phyloP scores from a whole-genome alignment of 2,113 vertebrate genomes.

The Corythoichthys haematopterus region DNA sequence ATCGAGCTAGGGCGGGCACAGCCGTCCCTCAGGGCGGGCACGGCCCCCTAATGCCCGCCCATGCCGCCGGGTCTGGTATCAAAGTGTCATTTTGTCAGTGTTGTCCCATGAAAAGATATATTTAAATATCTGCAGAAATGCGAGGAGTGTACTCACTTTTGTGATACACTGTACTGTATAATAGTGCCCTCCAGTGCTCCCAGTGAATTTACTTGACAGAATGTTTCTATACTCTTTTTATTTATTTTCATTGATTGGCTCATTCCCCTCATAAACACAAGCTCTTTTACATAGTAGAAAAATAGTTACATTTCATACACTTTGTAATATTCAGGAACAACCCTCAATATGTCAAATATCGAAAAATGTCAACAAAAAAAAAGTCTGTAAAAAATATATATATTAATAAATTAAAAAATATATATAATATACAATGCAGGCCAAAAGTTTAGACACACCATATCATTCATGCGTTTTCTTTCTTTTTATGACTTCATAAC shows the following conservation, averaged over 20 bases:
- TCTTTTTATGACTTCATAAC: neutral
- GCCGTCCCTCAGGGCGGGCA: too few relatives aligned
- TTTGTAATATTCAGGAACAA: slow-evolving; percentile 26
- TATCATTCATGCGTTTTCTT: too few relatives aligned
- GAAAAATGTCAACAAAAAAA: slow-evolving; percentile 11
- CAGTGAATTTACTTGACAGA: neutral
- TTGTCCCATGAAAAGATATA: too few relatives aligned
- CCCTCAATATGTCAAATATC: slow-evolving; percentile 8
- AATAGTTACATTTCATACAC: slow-evolving; percentile 13
- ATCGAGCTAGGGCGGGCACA: too few relatives aligned
- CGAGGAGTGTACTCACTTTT: too few relatives aligned
- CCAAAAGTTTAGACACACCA: neutral
- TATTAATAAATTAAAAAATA: neutral
- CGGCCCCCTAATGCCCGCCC: too few relatives aligned
- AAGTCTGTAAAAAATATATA: slow-evolving; percentile 27
- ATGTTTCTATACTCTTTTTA: neutral
- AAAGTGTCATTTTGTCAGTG: too few relatives aligned
- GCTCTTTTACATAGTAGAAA: neutral
- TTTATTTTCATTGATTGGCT: neutral
- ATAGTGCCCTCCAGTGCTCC: slow-evolving; percentile 33
- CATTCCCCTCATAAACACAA: neutral
- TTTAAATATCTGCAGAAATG: too few relatives aligned
- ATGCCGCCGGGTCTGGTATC: too few relatives aligned
- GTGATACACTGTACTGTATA: neutral
- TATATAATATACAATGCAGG: too few relatives aligned